Conservation (phyloP, 1,140 invertebrate genomes). For the Megalonaias nervosa region DNA sequence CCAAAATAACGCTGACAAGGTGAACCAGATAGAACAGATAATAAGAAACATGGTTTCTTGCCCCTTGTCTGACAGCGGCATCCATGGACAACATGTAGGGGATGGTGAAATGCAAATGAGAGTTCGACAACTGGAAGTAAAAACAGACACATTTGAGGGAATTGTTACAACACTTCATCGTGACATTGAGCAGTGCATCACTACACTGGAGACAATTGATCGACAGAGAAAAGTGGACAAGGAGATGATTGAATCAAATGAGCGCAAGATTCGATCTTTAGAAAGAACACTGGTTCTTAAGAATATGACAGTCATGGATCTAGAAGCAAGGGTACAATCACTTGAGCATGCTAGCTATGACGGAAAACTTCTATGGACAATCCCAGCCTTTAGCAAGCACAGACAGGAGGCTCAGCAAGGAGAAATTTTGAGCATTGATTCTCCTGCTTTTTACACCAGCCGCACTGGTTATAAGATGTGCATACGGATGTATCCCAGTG, state of each 20-base stretch:
- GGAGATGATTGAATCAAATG: constrained; percentile 38
- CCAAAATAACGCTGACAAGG: too few species aligned
- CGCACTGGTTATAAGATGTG: constrained; percentile 84
- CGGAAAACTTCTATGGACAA: constrained; percentile 65
- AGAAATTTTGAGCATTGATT: constrained; percentile 62
- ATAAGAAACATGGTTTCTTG: too few species aligned
- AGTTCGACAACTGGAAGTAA: constrained; percentile 21
- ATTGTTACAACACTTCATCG: constrained; percentile 50
- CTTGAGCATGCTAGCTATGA: constrained; percentile 59
- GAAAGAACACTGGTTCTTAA: constrained; percentile 53
- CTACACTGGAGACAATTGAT: constrained; percentile 40
- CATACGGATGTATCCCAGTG: constrained; percentile 84
- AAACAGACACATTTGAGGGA: constrained; percentile 46
- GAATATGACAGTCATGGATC: constrained; percentile 56
- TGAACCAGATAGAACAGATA: too few species aligned
- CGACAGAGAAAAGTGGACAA: constrained; percentile 20
- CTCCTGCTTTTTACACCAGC: constrained; percentile 65
- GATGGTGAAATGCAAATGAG: too few species aligned
- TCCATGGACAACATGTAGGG: too few species aligned
- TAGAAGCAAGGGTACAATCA: constrained; percentile 48
- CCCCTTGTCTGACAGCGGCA: too few species aligned
- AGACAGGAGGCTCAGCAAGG: constrained; percentile 60
- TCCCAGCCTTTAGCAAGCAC: constrained; percentile 58
- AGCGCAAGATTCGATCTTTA: constrained; percentile 43
- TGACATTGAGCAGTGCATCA: constrained; percentile 50